Conservation (phyloP, 2,888 invertebrate genomes). For the Malachius bipustulatus region DNA sequence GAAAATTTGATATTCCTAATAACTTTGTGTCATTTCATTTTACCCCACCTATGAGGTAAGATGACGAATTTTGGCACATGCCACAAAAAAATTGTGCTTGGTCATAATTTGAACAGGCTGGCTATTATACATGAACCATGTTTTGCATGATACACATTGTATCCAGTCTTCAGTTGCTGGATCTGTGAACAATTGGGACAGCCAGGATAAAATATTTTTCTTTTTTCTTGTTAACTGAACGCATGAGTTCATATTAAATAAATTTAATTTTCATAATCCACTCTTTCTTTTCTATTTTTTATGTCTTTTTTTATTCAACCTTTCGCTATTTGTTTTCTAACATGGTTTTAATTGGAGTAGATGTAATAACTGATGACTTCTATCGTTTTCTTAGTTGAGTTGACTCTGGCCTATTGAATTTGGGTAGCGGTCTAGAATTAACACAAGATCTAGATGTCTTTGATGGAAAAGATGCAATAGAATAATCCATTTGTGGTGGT, state of each 20-base stretch:
- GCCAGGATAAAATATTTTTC: conserved; percentile 9
- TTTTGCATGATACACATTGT: too few relatives aligned
- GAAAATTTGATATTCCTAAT: too few relatives aligned
- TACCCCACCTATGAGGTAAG: too few relatives aligned
- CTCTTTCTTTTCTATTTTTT: conserved; percentile 8
- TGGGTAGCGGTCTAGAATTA: conserved; percentile 8
- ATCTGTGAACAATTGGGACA: conserved; percentile 11
- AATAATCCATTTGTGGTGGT: too few relatives aligned
- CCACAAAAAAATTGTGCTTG: too few relatives aligned
- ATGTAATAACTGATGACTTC: conserved; percentile 8
- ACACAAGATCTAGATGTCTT: not conserved
- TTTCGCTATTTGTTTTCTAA: conserved; percentile 6
- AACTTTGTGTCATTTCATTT: too few relatives aligned
- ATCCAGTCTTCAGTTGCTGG: conserved; percentile 15
- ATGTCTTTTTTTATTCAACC: conserved; percentile 5
- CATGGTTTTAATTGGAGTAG: conserved; percentile 9
- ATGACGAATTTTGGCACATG: too few relatives aligned
- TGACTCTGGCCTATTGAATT: conserved; percentile 7
- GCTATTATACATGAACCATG: too few relatives aligned
- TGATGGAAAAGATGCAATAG: too few relatives aligned
- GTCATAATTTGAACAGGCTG: too few relatives aligned
- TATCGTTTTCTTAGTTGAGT: conserved; percentile 5
- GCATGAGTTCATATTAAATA: conserved; percentile 5
- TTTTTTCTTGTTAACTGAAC: conserved; percentile 2
- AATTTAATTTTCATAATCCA: conserved; percentile 3